Conservation (phyloP, 2,113 vertebrate species). For the Mesitornis unicolor region DNA sequence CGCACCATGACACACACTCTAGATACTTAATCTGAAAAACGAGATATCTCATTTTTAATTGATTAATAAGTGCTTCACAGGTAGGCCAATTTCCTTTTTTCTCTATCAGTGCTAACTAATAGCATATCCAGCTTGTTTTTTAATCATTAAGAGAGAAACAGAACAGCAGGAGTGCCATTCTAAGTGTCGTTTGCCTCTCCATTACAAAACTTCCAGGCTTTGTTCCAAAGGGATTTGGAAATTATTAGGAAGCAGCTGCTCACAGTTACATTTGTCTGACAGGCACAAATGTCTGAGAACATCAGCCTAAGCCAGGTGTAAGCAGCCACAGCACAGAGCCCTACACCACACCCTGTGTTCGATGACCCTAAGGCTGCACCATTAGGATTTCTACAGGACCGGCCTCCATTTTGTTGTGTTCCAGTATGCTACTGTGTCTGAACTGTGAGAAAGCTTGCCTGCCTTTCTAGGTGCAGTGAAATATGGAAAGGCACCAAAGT, state of each 20-base stretch:
- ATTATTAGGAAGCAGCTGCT: neutral
- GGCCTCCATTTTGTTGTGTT: neutral
- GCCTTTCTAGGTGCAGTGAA: neutral
- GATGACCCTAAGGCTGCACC: neutral
- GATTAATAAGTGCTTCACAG: accelerated
- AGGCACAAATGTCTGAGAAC: neutral
- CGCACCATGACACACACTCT: neutral
- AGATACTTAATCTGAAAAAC: neutral
- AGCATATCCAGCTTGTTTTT: neutral
- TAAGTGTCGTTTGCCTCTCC: neutral
- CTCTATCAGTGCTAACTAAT: neutral
- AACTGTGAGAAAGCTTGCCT: neutral
- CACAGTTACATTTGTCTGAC: neutral
- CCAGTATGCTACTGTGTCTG: neutral
- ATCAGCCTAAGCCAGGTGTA: neutral
- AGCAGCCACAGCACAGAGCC: neutral
- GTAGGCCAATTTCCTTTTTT: neutral
- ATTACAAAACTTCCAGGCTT: neutral
- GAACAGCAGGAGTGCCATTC: neutral
- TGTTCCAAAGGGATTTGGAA: neutral
- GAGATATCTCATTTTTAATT: neutral
- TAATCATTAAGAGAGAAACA: neutral
- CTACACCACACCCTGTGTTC: accelerated
- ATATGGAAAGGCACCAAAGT: neutral
- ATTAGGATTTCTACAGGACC: neutral